Percentiles rank a stretch among this genome's conserved stretches.
Conservation (phyloP, 1,140 invertebrate genomes). For the Hylaeus volcanicus region DNA sequence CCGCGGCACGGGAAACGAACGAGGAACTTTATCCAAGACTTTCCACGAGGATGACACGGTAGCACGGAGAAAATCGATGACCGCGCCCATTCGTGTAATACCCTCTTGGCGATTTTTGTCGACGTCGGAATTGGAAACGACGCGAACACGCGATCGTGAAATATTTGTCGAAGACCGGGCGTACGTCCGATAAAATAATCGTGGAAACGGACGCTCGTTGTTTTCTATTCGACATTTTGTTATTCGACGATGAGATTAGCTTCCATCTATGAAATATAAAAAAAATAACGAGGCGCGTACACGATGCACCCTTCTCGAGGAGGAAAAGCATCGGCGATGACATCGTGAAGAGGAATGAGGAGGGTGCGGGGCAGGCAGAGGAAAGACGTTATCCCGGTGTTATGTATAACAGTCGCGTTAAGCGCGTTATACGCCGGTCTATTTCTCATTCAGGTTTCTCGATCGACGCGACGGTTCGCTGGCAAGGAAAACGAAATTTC, state of each 20-base stretch:
- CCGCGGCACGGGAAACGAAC: not conserved
- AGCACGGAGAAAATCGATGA: slow-evolving; percentile 42
- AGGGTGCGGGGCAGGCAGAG: not conserved
- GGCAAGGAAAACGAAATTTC: not conserved
- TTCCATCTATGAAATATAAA: too few species aligned
- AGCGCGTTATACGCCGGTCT: slow-evolving; percentile 30
- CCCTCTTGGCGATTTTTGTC: slow-evolving; percentile 13
- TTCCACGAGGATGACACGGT: not conserved
- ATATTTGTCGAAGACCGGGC: slow-evolving; percentile 6
- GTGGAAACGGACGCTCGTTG: too few species aligned
- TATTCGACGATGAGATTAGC: too few species aligned
- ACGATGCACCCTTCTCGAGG: not conserved
- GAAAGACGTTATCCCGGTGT: slow-evolving; percentile 1
- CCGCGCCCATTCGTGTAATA: slow-evolving; percentile 14
- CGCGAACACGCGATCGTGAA: slow-evolving; percentile 30
- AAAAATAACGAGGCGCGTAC: not conserved
- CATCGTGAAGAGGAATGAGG: not conserved
- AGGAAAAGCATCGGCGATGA: not conserved
- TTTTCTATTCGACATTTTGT: too few species aligned
- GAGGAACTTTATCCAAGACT: slow-evolving; percentile 23
- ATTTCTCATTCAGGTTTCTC: slow-evolving; percentile 39
- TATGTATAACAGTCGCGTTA: slow-evolving; percentile 28
- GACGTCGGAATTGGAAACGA: slow-evolving; percentile 19
- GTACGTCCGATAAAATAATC: not conserved
- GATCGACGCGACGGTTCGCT: slow-evolving; percentile 16